A percentile compares a stretch with the other conserved stretches of the same genome.
Evolutionary conservation across 2,888 invertebrate species (phyloP).

Genomic region (Pheosia gnoma): DNA sequence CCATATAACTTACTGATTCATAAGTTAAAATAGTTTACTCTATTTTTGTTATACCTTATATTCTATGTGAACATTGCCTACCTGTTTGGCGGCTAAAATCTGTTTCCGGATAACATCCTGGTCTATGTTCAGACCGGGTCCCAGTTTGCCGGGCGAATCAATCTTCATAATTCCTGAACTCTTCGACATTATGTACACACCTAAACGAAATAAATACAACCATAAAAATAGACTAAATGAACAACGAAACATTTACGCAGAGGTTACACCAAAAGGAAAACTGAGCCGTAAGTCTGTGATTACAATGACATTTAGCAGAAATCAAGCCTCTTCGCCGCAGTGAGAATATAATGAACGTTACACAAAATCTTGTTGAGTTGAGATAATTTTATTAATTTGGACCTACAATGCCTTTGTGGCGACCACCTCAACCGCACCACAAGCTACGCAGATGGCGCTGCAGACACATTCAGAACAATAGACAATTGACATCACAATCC

Average conservation of each 20-base stretch:
- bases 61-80: constrained; percentile 26
- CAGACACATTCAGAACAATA: no score
- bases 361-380: no score
- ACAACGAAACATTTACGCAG: not conserved
- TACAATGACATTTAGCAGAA: not conserved
- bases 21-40: no score
- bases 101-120: constrained; percentile 80
- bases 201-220: constrained; percentile 66
- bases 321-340: not conserved
- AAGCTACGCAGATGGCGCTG: no score
- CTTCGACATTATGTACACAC: constrained; percentile 91
- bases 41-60: no score
- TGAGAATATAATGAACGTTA: no score
- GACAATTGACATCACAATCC: no score
- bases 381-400: no score
- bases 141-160: constrained; percentile 85
- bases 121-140: constrained; percentile 78
- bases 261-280: not conserved
- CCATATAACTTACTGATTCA: no score
- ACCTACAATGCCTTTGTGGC: no score
- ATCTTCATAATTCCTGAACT: constrained; percentile 90
- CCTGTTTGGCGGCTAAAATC: constrained; percentile 80
- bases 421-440: no score
- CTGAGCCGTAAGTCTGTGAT: not conserved
- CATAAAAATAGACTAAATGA: not conserved